Evolutionary conservation across 2,797 vertebrate genomes (phyloP).

Genomic region (Chrosomus eos): DNA sequence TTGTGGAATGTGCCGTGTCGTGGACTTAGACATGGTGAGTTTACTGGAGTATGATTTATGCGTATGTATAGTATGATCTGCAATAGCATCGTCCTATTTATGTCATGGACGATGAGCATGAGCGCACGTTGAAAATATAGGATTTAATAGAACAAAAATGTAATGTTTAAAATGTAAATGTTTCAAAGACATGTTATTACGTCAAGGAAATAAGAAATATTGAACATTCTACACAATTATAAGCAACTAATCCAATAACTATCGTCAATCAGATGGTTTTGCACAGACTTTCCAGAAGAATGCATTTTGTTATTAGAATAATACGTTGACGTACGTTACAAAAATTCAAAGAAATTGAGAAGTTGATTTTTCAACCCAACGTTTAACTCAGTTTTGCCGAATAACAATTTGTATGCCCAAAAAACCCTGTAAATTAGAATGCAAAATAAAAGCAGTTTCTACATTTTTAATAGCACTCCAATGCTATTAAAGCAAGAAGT

Average conservation of each 20-base stretch:
- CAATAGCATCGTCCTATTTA: not conserved
- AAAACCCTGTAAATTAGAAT: not conserved
- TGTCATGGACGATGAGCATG: not conserved
- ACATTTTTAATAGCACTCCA: not conserved
- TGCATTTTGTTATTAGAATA: not conserved
- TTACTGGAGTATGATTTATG: not conserved
- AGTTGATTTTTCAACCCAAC: not conserved
- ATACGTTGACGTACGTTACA: not conserved
- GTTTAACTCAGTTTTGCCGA: not conserved
- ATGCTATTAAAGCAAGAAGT: not conserved
- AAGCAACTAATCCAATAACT: not conserved
- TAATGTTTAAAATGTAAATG: too few relatives aligned
- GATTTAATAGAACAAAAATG: too few relatives aligned
- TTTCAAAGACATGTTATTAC: not conserved
- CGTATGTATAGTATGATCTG: too few relatives aligned
- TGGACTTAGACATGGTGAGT: conserved; percentile 76
- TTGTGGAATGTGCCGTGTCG: conserved; percentile 65
- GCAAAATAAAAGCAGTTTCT: not conserved
- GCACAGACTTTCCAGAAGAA: too few relatives aligned
- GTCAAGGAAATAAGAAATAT: not conserved
- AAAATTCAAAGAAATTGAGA: not conserved
- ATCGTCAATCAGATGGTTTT: not conserved
- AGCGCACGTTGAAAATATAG: not conserved
- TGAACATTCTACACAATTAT: not conserved
- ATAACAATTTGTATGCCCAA: not conserved